Conservation (phyloP, 2,113 vertebrate genomes). For the Apus apus region DNA sequence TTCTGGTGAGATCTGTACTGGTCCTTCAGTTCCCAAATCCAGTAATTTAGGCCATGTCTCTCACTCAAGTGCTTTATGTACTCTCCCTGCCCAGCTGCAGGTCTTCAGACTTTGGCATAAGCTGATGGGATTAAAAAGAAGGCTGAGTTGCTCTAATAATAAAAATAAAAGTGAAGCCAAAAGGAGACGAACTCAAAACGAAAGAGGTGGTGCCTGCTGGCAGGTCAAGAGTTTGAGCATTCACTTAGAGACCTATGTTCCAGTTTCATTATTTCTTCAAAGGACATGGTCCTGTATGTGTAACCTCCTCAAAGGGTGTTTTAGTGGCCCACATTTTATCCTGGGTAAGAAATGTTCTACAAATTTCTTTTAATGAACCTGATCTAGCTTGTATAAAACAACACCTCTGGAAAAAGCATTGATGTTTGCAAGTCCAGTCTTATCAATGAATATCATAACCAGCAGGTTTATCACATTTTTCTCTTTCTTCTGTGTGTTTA, state of each 20-base stretch:
- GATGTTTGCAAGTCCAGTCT: background rate
- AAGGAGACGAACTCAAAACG: background rate
- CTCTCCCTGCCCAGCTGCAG: background rate
- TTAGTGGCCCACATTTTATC: background rate
- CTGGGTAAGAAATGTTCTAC: background rate
- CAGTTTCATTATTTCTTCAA: background rate
- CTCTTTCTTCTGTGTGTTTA: background rate
- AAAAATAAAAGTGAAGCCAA: background rate
- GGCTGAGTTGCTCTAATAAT: background rate
- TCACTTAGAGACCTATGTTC: background rate
- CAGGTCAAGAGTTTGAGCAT: background rate
- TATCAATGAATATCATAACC: background rate
- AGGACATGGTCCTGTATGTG: background rate
- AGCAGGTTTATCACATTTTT: background rate
- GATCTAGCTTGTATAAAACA: background rate
- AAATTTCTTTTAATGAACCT: background rate
- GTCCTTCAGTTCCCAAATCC: background rate
- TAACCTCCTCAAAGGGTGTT: background rate
- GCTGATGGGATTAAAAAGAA: background rate
- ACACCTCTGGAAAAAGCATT: background rate
- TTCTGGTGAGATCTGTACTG: background rate
- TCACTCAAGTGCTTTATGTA: background rate
- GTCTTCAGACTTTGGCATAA: background rate
- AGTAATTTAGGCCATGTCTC: background rate
- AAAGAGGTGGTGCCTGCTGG: background rate